Percentiles rank a stretch among this genome's conserved stretches.
phyloP scores from a whole-genome alignment of 2,888 invertebrate species.

The Chaitophorus viminalis region DNA sequence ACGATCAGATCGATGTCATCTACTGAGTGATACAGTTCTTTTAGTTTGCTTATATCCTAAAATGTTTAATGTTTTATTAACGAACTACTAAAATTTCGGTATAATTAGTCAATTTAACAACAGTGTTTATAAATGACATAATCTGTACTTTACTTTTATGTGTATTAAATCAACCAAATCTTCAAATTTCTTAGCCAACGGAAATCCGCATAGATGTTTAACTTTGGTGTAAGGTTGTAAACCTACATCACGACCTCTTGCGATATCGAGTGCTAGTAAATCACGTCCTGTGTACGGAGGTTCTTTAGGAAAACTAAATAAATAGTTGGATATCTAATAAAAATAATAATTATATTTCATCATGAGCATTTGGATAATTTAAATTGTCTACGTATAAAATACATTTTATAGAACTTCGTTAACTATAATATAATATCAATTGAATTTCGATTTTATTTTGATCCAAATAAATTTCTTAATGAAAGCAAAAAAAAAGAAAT shows the following conservation, averaged over 20 bases:
- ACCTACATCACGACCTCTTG: slow-evolving; percentile 90
- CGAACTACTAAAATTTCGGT: no score
- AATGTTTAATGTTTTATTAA: neutral
- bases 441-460: no score
- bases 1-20: slow-evolving; percentile 79
- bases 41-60: slow-evolving; percentile 75
- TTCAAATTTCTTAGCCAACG: slow-evolving; percentile 80
- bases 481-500: no score
- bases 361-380: neutral
- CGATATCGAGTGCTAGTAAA: slow-evolving; percentile 91
- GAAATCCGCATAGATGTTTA: slow-evolving; percentile 87
- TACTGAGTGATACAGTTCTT: slow-evolving; percentile 74
- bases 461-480: no score
- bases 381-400: no score
- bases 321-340: slow-evolving; percentile 84
- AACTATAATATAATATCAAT: no score
- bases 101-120: no score
- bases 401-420: no score
- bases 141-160: slow-evolving; percentile 75
- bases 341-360: slow-evolving; percentile 66
- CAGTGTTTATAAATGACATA: no score
- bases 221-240: slow-evolving; percentile 93
- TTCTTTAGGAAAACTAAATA: slow-evolving; percentile 66
- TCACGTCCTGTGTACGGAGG: slow-evolving; percentile 75
- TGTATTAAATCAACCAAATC: slow-evolving; percentile 88